These are phyloP conservation scores for Sardinella longiceps DNA, from an alignment of 2,797 vertebrate species.

Conservation along the genomic window DNA sequence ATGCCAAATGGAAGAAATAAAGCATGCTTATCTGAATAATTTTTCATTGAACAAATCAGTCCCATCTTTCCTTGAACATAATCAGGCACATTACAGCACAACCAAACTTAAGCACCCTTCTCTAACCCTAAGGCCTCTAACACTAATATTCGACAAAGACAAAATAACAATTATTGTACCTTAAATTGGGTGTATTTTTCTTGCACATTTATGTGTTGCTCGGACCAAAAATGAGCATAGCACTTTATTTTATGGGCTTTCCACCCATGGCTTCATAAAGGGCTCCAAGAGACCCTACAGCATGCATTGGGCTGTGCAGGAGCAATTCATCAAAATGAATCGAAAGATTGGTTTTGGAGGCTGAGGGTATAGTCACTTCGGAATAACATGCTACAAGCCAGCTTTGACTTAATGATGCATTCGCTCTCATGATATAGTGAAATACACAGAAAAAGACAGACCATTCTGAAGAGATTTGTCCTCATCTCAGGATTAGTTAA, in stretches of 20 bases:
- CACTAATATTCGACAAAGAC: not conserved
- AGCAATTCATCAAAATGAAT: not conserved
- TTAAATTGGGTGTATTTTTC: not conserved
- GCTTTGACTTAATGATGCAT: slow-evolving; percentile 8
- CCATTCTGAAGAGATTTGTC: too few species aligned
- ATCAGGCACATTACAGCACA: not conserved
- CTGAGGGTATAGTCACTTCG: not conserved
- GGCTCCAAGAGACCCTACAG: not conserved
- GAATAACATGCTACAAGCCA: not conserved
- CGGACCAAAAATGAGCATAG: not conserved
- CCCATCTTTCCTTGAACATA: not conserved
- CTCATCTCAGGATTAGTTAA: not conserved
- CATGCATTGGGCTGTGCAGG: not conserved
- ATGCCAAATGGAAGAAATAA: too few species aligned
- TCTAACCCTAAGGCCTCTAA: not conserved
- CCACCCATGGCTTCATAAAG: not conserved
- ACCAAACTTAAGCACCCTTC: not conserved
- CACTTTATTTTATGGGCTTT: not conserved
- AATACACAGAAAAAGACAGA: not conserved
- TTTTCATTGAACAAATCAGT: not conserved
- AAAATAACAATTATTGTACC: not conserved
- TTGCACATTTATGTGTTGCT: not conserved
- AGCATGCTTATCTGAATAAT: not conserved
- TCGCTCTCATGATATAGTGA: not conserved
- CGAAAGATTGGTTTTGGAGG: not conserved